phyloP scores from a whole-genome alignment of 2,888 invertebrate genomes.

The Acrobasis suavella region DNA sequence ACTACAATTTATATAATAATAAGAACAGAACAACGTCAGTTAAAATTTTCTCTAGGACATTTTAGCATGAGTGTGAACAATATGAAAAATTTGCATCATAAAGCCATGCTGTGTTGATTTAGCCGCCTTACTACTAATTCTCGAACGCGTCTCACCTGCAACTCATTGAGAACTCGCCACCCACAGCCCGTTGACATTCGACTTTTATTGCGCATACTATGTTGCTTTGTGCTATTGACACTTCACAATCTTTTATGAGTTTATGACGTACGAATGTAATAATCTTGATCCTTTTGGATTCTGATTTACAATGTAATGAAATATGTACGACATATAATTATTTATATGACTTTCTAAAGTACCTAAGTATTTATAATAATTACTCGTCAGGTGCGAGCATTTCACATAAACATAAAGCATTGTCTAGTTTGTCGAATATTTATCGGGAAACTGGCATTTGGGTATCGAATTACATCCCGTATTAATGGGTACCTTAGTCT shows the following conservation, averaged over 20 bases:
- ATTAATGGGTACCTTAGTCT: too few relatives aligned
- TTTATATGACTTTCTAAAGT: background rate
- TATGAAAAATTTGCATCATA: background rate
- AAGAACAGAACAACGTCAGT: background rate
- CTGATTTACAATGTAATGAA: background rate
- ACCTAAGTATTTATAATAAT: too few relatives aligned
- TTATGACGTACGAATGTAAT: slow-evolving; percentile 33
- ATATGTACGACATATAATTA: background rate
- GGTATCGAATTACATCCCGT: too few relatives aligned
- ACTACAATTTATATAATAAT: background rate
- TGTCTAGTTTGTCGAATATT: too few relatives aligned
- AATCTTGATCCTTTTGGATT: background rate
- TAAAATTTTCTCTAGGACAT: background rate
- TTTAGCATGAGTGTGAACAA: background rate
- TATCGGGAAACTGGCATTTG: too few relatives aligned
- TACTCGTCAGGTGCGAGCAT: too few relatives aligned
- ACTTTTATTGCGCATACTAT: slow-evolving; percentile 44
- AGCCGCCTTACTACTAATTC: background rate
- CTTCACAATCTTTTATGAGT: slow-evolving; percentile 43
- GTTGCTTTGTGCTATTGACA: slow-evolving; percentile 48
- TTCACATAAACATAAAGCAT: too few relatives aligned
- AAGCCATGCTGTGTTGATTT: background rate
- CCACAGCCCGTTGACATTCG: slow-evolving; percentile 28
- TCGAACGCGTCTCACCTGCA: slow-evolving; percentile 12
- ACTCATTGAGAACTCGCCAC: slow-evolving; percentile 33